A percentile compares a stretch with the other conserved stretches of the same genome.
phyloP scores from a whole-genome alignment of 2,113 vertebrate species.

The Serinus canaria region DNA sequence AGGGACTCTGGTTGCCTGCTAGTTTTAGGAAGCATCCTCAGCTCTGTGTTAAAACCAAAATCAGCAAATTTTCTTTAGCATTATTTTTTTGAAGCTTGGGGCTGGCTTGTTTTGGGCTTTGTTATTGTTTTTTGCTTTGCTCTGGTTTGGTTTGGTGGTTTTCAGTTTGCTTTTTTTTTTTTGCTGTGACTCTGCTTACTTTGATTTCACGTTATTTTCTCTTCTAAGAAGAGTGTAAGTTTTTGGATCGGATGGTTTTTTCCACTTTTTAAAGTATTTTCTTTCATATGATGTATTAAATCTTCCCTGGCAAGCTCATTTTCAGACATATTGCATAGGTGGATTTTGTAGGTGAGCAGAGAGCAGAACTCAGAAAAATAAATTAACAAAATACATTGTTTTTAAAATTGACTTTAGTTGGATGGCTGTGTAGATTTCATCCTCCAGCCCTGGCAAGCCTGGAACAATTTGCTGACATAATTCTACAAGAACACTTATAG shows the following conservation, averaged over 20 bases:
- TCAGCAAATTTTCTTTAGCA: background rate
- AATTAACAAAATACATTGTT: background rate
- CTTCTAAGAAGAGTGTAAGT: background rate
- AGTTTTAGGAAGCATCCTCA: background rate
- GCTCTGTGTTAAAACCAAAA: background rate
- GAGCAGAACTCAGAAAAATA: background rate
- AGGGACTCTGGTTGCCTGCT: background rate
- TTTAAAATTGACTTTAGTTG: background rate
- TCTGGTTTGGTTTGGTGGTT: background rate
- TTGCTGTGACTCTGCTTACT: background rate
- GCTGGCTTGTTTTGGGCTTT: background rate
- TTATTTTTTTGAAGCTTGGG: background rate
- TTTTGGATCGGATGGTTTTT: background rate
- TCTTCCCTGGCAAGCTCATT: background rate
- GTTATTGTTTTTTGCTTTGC: background rate
- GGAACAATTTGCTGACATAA: background rate
- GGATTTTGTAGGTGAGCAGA: background rate
- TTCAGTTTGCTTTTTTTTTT: background rate
- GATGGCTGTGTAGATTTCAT: background rate
- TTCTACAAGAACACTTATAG: background rate
- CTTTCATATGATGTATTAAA: background rate
- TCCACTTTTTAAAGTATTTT: background rate
- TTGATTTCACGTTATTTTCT: background rate
- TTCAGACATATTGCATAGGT: background rate
- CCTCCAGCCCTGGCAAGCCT: background rate